Percentiles rank a stretch among this genome's conserved stretches.
These are phyloP conservation scores for Sipha flava DNA, from an alignment of 1,140 invertebrate genomes.

Conservation along the genomic window DNA sequence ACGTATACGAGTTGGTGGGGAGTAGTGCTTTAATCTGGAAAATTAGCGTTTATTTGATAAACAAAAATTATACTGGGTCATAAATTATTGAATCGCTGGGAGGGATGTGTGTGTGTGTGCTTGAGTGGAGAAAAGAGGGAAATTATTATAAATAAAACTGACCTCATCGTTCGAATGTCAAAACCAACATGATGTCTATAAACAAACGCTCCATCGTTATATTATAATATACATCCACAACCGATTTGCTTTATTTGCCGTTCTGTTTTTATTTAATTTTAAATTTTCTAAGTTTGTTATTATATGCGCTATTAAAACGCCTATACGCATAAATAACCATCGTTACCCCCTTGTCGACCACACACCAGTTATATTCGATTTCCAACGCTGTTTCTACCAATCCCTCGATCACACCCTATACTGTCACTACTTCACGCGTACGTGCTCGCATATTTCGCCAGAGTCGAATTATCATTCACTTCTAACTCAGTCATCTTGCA, in stretches of 20 bases:
- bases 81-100: background rate
- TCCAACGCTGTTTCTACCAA: no score
- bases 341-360: no score
- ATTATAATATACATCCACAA: background rate
- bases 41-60: conserved; percentile 1
- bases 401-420: no score
- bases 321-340: no score
- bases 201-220: background rate
- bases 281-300: no score
- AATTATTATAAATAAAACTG: conserved; percentile 4
- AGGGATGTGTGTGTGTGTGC: background rate
- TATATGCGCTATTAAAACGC: no score
- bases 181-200: conserved; percentile 2
- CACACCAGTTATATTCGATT: no score
- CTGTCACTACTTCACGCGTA: no score
- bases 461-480: no score
- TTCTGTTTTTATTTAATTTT: background rate
- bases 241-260: background rate
- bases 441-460: no score
- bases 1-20: no score
- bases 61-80: background rate
- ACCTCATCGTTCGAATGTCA: background rate
- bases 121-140: background rate
- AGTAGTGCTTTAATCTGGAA: background rate
- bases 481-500: no score